These are phyloP conservation scores for Spea bombifrons DNA, from an alignment of 2,113 vertebrate species.

Conservation along the genomic window DNA sequence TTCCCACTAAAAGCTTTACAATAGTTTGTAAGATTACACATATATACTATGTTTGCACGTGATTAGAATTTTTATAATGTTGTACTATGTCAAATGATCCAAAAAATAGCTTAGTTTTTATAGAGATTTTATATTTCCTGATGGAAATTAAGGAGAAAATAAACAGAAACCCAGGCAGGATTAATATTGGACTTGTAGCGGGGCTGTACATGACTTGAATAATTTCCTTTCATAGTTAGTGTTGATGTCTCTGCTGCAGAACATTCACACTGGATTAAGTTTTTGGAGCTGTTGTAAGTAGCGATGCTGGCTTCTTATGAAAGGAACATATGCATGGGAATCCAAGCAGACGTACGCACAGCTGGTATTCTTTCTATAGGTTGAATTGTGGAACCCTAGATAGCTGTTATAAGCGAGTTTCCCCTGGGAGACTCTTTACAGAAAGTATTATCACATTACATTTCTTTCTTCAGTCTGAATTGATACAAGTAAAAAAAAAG, in stretches of 20 bases:
- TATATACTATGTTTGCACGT: no score
- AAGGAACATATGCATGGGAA: background rate
- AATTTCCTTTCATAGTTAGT: conserved; percentile 29
- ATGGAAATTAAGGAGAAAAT: background rate
- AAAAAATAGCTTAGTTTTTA: no score
- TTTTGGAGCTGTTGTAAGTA: conserved; percentile 5
- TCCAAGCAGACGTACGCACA: background rate
- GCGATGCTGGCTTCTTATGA: background rate
- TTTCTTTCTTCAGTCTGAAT: no score
- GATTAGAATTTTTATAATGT: no score
- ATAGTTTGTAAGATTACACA: no score
- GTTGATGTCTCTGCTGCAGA: conserved; percentile 16
- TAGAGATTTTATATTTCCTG: background rate
- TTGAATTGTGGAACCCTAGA: background rate
- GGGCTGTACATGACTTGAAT: conserved; percentile 33
- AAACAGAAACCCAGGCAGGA: background rate
- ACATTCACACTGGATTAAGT: conserved; percentile 21
- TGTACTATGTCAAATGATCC: no score
- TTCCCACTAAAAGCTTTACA: no score
- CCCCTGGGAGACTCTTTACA: no score
- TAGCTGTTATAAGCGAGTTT: background rate
- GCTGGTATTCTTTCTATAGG: background rate
- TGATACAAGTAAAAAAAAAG: no score
- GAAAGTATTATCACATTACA: no score
- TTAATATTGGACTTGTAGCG: conserved; percentile 20